Conservation (phyloP, 2,888 invertebrate species). For the Drosophila neonasuta region DNA sequence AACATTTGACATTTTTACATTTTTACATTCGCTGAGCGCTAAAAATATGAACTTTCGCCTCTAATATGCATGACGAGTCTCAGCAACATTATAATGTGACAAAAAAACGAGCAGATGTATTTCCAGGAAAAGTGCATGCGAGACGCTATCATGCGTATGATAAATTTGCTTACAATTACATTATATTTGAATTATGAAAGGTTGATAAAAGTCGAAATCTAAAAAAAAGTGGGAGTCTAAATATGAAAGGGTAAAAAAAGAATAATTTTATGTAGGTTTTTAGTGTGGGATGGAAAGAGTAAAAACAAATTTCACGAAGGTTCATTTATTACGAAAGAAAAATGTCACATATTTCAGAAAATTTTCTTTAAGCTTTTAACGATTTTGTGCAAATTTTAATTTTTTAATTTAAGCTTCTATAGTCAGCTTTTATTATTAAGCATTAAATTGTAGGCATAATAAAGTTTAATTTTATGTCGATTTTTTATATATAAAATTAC, state of each 20-base stretch:
- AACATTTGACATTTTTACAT: background rate
- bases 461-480: too few relatives aligned
- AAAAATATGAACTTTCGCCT: background rate
- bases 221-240: background rate
- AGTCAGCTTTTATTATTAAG: too few relatives aligned
- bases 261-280: background rate
- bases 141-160: background rate
- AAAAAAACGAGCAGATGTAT: background rate
- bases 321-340: too few relatives aligned
- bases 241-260: background rate
- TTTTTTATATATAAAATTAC: too few relatives aligned
- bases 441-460: too few relatives aligned
- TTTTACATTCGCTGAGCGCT: background rate
- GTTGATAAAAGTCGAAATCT: background rate
- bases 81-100: background rate
- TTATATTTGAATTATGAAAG: background rate
- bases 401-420: too few relatives aligned
- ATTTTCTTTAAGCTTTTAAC: too few relatives aligned
- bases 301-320: too few relatives aligned
- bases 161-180: background rate
- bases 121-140: background rate
- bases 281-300: too few relatives aligned
- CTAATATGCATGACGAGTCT: background rate
- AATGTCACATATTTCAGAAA: too few relatives aligned
- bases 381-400: too few relatives aligned